Conservation (phyloP, 2,113 vertebrate genomes). For the Cryptoleucopteryx plumbea region DNA sequence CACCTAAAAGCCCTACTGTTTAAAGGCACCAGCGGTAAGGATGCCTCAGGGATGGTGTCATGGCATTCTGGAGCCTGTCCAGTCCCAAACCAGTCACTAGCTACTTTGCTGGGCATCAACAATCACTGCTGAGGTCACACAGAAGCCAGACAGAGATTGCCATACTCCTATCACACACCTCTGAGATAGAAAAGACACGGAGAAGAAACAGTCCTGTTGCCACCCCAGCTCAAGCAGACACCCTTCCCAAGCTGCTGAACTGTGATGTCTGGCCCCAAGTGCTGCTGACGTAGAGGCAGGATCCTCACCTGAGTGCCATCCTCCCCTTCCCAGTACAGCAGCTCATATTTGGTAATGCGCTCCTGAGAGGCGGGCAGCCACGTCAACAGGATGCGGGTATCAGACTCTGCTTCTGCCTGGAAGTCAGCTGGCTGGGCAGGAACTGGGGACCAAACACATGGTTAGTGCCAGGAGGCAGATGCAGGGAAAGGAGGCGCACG, state of each 20-base stretch:
- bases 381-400: constrained; percentile 87
- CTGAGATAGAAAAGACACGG: background rate
- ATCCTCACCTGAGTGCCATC: constrained; percentile 82
- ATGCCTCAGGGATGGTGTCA: background rate
- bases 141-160: background rate
- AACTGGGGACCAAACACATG: constrained; percentile 72
- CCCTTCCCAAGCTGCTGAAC: background rate
- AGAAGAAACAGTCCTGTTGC: background rate
- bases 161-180: background rate
- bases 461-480: background rate
- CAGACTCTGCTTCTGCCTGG: constrained; percentile 90
- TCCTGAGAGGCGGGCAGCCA: constrained; percentile 93
- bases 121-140: background rate
- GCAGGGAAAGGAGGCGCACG: accelerated
- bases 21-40: background rate
- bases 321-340: constrained; percentile 88
- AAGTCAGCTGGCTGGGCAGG: constrained; percentile 88
- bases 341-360: constrained; percentile 84
- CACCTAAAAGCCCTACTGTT: background rate
- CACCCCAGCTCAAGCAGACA: background rate
- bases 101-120: background rate
- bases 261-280: background rate
- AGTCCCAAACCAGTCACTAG: background rate
- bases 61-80: background rate
- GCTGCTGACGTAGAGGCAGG: background rate